A percentile compares a stretch with the other conserved stretches of the same genome.
Conservation (phyloP, 30 jellyfish, hydroid and myxozoan species). For the Phacellophora camtschatica region DNA sequence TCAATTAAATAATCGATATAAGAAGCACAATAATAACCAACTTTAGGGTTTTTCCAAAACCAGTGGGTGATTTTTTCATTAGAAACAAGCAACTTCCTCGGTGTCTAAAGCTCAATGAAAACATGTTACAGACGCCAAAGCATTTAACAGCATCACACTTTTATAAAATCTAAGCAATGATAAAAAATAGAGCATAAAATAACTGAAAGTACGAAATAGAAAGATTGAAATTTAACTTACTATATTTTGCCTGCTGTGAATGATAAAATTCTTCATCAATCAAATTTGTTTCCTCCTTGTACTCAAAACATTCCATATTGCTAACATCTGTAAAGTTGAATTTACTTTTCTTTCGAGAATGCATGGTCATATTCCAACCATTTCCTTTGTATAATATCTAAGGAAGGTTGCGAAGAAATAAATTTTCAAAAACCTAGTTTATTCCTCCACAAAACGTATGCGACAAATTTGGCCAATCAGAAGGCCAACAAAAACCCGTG, state of each 20-base stretch:
- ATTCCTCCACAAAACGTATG: not conserved
- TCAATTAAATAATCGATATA: too few relatives aligned
- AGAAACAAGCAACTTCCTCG: too few relatives aligned
- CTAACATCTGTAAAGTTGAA: conserved; percentile 23
- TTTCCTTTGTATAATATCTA: conserved; percentile 57
- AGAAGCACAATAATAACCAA: too few relatives aligned
- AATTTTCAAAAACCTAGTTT: not conserved
- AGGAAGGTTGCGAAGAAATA: not conserved
- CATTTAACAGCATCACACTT: too few relatives aligned
- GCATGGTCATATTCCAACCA: conserved; percentile 61
- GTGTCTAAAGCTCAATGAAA: too few relatives aligned
- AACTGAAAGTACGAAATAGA: too few relatives aligned
- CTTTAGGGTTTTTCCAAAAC: too few relatives aligned
- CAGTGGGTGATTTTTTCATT: too few relatives aligned
- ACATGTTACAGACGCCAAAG: too few relatives aligned
- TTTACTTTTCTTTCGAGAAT: conserved; percentile 2
- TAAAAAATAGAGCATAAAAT: too few relatives aligned
- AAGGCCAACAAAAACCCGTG: not conserved
- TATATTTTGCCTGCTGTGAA: conserved; percentile 35
- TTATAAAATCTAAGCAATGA: too few relatives aligned
- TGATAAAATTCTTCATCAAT: conserved; percentile 45
- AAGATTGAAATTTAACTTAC: conserved; percentile 35
- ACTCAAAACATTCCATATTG: conserved; percentile 37
- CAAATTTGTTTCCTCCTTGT: conserved; percentile 23
- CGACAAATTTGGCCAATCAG: not conserved